These are phyloP conservation scores for Anableps anableps DNA, from an alignment of 2,797 vertebrate species.

Conservation along the genomic window DNA sequence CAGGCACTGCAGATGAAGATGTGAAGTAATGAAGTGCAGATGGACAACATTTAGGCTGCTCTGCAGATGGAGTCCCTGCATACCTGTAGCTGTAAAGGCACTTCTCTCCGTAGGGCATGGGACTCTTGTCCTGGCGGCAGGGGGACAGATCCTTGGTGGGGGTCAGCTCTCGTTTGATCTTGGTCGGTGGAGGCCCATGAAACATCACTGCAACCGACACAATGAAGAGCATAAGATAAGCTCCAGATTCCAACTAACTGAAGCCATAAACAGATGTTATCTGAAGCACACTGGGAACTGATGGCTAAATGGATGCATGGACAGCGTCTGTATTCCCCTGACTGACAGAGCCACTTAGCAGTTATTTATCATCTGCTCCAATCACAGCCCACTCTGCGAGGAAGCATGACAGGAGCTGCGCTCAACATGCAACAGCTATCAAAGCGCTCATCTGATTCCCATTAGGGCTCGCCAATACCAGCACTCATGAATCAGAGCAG, in stretches of 20 bases:
- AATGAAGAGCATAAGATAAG: constrained; percentile 53
- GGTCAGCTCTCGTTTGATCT: constrained; percentile 95
- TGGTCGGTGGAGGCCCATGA: constrained; percentile 91
- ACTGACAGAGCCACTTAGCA: constrained; percentile 73
- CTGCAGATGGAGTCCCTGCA: background rate
- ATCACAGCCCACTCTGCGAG: constrained; percentile 46
- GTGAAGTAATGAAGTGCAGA: background rate
- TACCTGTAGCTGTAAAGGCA: constrained; percentile 99
- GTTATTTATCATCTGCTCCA: constrained; percentile 69
- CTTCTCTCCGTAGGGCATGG: constrained; percentile 94
- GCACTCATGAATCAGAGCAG: constrained; percentile 82
- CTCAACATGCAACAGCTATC: constrained; percentile 68
- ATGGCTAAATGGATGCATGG: constrained; percentile 67
- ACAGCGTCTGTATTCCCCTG: constrained; percentile 57
- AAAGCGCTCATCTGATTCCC: constrained; percentile 68
- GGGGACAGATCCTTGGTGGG: constrained; percentile 90
- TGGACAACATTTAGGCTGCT: background rate
- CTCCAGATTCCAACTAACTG: constrained; percentile 54
- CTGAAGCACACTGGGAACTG: constrained; percentile 64
- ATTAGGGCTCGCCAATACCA: constrained; percentile 73
- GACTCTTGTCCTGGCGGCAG: constrained; percentile 91
- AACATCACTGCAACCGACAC: constrained; percentile 87
- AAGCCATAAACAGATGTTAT: constrained; percentile 72
- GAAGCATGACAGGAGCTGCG: constrained; percentile 57
- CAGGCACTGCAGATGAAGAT: constrained; percentile 88